Percentiles rank a stretch among this genome's conserved stretches.
Conservation (phyloP, 2,113 vertebrate genomes). For the Halcyon senegalensis region DNA sequence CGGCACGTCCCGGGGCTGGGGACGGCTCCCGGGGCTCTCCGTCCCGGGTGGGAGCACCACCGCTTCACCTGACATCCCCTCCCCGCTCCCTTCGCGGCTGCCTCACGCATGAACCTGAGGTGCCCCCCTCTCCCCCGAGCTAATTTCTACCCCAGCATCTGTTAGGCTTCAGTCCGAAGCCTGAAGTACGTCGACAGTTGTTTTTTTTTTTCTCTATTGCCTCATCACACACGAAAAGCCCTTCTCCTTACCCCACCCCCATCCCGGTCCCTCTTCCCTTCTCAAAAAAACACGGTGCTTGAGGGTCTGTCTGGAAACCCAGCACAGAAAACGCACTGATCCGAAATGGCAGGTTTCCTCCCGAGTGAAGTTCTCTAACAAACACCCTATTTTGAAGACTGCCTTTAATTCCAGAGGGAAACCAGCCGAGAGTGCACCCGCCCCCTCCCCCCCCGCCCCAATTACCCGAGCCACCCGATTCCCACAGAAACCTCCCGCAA, state of each 20-base stretch:
- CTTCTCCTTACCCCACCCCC: neutral
- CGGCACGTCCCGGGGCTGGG: slow-evolving; percentile 31
- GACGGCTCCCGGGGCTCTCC: slow-evolving; percentile 9
- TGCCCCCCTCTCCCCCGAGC: neutral
- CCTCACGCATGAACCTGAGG: neutral
- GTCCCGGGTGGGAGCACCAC: neutral
- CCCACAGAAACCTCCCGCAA: slow-evolving; percentile 23
- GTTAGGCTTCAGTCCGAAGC: neutral
- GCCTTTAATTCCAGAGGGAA: slow-evolving; percentile 20
- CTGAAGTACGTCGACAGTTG: neutral
- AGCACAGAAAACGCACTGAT: slow-evolving; percentile 6
- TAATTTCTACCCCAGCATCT: neutral
- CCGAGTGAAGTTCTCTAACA: neutral
- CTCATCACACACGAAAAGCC: neutral
- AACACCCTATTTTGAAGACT: neutral
- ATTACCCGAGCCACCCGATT: neutral
- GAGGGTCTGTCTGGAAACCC: neutral
- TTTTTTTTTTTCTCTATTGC: neutral
- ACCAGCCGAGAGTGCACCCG: neutral
- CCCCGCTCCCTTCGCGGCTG: neutral
- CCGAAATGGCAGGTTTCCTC: slow-evolving; percentile 39
- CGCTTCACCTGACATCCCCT: neutral
- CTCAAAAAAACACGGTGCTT: neutral
- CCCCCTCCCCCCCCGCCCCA: neutral
- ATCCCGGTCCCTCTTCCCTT: neutral